Conservation (phyloP, 2,797 vertebrate genomes). For the Hirundo rustica region DNA sequence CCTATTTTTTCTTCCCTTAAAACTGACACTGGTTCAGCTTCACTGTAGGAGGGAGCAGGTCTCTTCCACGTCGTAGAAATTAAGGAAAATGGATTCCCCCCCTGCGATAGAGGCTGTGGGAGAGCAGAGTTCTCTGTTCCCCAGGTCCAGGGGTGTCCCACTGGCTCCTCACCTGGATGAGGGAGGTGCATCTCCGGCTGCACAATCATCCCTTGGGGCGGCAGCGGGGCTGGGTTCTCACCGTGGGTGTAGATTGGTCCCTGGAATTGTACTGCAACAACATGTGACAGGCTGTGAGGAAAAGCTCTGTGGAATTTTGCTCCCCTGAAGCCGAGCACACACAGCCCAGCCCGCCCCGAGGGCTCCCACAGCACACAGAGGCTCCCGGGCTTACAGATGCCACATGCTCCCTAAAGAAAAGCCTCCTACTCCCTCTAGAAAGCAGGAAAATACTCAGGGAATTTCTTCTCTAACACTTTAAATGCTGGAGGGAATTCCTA, state of each 20-base stretch:
- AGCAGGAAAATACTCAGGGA: not conserved
- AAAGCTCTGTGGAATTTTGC: not conserved
- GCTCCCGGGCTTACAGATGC: not conserved
- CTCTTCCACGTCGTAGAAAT: not conserved
- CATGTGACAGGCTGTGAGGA: conserved; percentile 11
- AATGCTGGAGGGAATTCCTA: not conserved
- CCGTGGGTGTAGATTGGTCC: conserved; percentile 96
- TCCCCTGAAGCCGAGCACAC: not conserved
- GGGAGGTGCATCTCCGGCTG: conserved; percentile 97
- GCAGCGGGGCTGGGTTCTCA: conserved; percentile 88
- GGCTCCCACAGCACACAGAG: not conserved
- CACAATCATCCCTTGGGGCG: conserved; percentile 95
- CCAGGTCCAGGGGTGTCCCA: not conserved
- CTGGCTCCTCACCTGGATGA: conserved; percentile 83
- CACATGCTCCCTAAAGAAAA: not conserved
- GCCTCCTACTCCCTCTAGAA: not conserved
- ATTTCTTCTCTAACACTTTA: not conserved
- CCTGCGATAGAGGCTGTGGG: accelerated
- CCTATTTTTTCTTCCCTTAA: not conserved
- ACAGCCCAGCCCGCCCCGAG: not conserved
- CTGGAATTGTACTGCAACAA: conserved; percentile 90
- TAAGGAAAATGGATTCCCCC: not conserved
- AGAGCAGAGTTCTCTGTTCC: not conserved
- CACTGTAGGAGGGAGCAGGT: not conserved
- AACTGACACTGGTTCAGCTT: not conserved